Percentiles rank a stretch among this genome's conserved stretches.
Conservation (phyloP, 1,140 invertebrate genomes). For the Orussus abietinus region DNA sequence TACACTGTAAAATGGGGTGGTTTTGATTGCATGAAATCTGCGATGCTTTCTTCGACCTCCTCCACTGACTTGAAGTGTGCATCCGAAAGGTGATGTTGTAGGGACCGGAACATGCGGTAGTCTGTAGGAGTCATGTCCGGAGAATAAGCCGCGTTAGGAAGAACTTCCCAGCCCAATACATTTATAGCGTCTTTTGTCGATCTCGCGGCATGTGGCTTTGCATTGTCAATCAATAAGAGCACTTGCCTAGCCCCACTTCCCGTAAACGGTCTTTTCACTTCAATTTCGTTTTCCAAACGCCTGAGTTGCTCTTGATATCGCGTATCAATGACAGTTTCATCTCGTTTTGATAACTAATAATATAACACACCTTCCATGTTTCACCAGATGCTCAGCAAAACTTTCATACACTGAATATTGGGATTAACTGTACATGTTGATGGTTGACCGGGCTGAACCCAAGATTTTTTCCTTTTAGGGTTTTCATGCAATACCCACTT, state of each 20-base stretch:
- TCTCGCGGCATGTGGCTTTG: background rate
- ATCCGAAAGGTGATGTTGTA: no score
- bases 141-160: conserved; percentile 3
- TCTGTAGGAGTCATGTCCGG: no score
- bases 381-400: background rate
- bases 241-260: background rate
- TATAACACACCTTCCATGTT: background rate
- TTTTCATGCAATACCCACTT: no score
- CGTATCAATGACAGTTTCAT: background rate
- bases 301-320: background rate
- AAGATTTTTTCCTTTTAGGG: background rate
- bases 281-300: background rate
- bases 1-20: background rate
- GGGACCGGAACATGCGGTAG: no score
- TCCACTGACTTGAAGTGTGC: background rate
- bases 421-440: background rate
- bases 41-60: background rate
- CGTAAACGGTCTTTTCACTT: background rate
- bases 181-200: conserved; percentile 1
- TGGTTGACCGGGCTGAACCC: background rate
- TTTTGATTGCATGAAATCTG: conserved; percentile 3
- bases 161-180: conserved; percentile 5
- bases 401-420: background rate
- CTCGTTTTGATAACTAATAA: background rate
- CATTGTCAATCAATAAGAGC: background rate